phyloP scores from a whole-genome alignment of 2,797 vertebrate genomes.

The Glyptemys insculpta region DNA sequence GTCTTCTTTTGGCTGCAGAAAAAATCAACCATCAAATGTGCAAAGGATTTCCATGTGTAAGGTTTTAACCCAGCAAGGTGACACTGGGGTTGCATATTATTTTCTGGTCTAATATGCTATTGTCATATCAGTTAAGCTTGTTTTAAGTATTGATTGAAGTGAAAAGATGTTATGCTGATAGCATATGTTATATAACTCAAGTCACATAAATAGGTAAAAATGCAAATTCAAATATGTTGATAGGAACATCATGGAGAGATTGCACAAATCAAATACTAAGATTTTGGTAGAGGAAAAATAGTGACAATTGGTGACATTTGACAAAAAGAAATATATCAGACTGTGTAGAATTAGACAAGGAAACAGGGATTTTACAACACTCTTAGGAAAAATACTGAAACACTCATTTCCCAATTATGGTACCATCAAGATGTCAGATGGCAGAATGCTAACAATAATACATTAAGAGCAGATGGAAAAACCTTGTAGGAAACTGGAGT shows the following conservation, averaged over 20 bases:
- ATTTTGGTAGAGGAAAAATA: neutral
- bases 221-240: neutral
- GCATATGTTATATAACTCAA: neutral
- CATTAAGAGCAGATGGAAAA: slow-evolving; percentile 60
- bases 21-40: slow-evolving; percentile 33
- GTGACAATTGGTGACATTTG: neutral
- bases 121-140: neutral
- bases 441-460: slow-evolving; percentile 54
- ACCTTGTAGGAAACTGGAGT: slow-evolving; percentile 63
- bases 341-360: slow-evolving; percentile 8
- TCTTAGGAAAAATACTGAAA: slow-evolving; percentile 42
- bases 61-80: slow-evolving; percentile 5
- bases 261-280: neutral
- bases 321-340: neutral
- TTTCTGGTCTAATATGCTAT: neutral
- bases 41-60: slow-evolving; percentile 9
- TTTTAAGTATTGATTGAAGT: neutral
- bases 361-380: slow-evolving; percentile 42
- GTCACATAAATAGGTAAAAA: neutral
- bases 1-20: slow-evolving; percentile 50
- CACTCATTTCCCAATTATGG: slow-evolving; percentile 32
- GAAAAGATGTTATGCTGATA: neutral
- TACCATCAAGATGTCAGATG: slow-evolving; percentile 63
- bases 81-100: neutral
- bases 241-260: neutral